Evolutionary conservation across 2,113 vertebrate genomes (phyloP).

Genomic region (Leptobrachium leishanense): DNA sequence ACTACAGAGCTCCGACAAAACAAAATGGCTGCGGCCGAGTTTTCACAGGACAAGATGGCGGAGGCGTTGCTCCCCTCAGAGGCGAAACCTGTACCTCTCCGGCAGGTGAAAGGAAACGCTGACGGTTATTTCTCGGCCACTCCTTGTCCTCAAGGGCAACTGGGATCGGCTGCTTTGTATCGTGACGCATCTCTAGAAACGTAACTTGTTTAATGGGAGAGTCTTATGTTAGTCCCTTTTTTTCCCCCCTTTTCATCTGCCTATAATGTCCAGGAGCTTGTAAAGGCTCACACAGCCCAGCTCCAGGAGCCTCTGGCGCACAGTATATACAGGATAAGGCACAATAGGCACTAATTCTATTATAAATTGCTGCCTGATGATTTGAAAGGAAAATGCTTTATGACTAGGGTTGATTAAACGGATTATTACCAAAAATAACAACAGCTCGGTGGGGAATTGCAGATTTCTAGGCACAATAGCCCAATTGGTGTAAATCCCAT

Average conservation of each 20-base stretch:
- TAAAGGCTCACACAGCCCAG: not conserved
- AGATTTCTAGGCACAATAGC: too few species aligned
- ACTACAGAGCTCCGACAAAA: not conserved
- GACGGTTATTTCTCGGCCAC: not conserved
- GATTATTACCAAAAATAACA: too few species aligned
- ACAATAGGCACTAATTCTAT: too few species aligned
- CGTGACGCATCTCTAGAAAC: not conserved
- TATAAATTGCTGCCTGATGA: too few species aligned
- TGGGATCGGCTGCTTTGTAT: not conserved
- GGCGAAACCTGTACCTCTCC: not conserved
- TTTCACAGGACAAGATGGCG: constrained; percentile 8
- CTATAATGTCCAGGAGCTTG: not conserved
- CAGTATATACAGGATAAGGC: too few species aligned
- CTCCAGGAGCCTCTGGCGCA: too few species aligned
- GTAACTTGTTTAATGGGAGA: not conserved
- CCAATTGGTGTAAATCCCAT: too few species aligned
- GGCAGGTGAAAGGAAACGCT: not conserved
- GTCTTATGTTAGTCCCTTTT: not conserved
- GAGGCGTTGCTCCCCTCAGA: not conserved
- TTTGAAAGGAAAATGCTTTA: too few species aligned
- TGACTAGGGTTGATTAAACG: too few species aligned
- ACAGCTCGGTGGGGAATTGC: too few species aligned
- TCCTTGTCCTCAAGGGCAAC: not conserved
- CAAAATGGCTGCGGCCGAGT: constrained; percentile 28
- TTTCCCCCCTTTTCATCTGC: not conserved